phyloP scores from a whole-genome alignment of 2,113 vertebrate genomes.

The Alectura lathami region DNA sequence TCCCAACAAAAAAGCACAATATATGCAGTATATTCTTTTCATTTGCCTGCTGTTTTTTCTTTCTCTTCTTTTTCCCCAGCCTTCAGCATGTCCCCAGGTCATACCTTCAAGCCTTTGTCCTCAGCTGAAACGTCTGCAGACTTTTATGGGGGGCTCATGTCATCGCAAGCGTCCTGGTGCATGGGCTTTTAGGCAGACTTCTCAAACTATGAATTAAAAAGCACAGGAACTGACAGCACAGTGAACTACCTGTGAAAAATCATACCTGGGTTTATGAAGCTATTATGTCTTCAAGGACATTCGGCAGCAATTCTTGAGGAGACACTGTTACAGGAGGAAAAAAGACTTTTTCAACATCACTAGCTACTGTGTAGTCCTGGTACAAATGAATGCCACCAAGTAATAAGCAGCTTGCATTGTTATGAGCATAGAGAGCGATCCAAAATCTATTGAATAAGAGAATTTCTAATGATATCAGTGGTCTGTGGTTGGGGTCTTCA shows the following conservation, averaged over 20 bases:
- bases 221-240: conserved; percentile 51
- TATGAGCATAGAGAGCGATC: conserved; percentile 26
- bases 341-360: conserved; percentile 29
- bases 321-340: conserved; percentile 21
- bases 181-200: conserved; percentile 62
- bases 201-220: conserved; percentile 71
- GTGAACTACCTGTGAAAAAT: conserved; percentile 70
- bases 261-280: conserved; percentile 69
- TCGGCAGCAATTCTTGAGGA: conserved; percentile 44
- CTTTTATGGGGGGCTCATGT: conserved; percentile 56
- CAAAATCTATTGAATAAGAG: conserved; percentile 35
- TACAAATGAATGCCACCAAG: conserved; percentile 50
- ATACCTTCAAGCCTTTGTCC: conserved; percentile 46
- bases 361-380: conserved; percentile 10
- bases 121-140: conserved; percentile 21
- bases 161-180: conserved; percentile 36
- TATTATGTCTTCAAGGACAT: conserved; percentile 65
- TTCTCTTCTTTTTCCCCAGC: not conserved
- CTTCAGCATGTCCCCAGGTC: conserved; percentile 50
- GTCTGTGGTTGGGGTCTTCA: conserved; percentile 37
- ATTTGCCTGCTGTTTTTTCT: not conserved
- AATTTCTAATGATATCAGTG: conserved; percentile 46
- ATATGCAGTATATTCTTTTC: conserved; percentile 6
- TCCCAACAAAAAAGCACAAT: not conserved
- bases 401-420: conserved; percentile 45